Percentiles rank a stretch among this genome's conserved stretches.
These are phyloP conservation scores for Ypsolopha sequella DNA, from an alignment of 2,888 invertebrate species.

Conservation along the genomic window DNA sequence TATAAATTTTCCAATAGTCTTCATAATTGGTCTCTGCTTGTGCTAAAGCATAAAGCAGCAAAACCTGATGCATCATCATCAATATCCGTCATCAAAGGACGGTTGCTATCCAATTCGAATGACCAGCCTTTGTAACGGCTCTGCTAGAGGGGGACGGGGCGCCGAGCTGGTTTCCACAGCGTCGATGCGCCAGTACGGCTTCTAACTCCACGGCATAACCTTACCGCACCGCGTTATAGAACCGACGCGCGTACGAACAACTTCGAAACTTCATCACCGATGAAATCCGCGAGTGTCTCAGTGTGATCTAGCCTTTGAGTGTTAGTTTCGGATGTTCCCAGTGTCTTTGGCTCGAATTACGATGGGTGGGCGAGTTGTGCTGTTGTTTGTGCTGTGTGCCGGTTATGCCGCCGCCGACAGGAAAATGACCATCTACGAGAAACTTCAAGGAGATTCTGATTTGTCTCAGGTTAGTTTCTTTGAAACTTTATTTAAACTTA, in stretches of 20 bases:
- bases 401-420: conserved; percentile 39
- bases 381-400: conserved; percentile 50
- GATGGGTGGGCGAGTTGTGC: conserved; percentile 49
- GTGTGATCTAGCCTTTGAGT: conserved; percentile 30
- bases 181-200: conserved; percentile 34
- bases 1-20: too few relatives aligned
- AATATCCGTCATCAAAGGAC: conserved; percentile 25
- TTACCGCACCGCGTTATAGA: conserved; percentile 29
- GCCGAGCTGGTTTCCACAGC: conserved; percentile 15
- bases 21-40: too few relatives aligned
- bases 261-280: conserved; percentile 12
- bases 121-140: conserved; percentile 22
- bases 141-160: conserved; percentile 37
- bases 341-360: conserved; percentile 12
- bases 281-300: conserved; percentile 47
- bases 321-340: conserved; percentile 31
- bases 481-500: background rate
- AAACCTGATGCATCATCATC: conserved; percentile 5
- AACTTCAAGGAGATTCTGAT: conserved; percentile 74
- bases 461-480: conserved; percentile 72
- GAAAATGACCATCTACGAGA: conserved; percentile 71
- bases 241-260: conserved; percentile 14
- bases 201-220: background rate
- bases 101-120: conserved; percentile 25
- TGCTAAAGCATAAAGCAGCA: too few relatives aligned